phyloP scores from a whole-genome alignment of 2,888 invertebrate species.

The Villa cingulata region DNA sequence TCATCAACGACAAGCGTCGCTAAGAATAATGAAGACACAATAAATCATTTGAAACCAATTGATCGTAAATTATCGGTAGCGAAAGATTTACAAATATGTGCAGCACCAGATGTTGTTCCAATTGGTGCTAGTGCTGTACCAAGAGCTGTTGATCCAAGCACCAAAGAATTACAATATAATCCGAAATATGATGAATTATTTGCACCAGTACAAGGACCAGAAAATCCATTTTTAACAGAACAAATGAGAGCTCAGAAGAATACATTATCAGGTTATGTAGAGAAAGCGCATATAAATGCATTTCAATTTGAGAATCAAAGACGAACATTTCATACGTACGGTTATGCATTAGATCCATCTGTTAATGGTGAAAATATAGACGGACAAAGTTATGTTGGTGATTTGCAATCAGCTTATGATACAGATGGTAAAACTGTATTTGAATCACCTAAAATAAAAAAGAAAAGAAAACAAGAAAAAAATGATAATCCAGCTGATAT shows the following conservation, averaged over 20 bases:
- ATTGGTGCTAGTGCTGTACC: conserved; percentile 57
- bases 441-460: conserved; percentile 64
- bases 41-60: conserved; percentile 41
- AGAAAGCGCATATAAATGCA: conserved; percentile 87
- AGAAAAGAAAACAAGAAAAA: conserved; percentile 68
- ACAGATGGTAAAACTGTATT: conserved; percentile 78
- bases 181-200: conserved; percentile 90
- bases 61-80: conserved; percentile 44
- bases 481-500: conserved; percentile 87
- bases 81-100: conserved; percentile 54
- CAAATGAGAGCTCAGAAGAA: conserved; percentile 81
- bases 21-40: conserved; percentile 13
- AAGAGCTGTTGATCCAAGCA: conserved; percentile 60
- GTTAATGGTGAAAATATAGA: conserved; percentile 44
- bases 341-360: conserved; percentile 90
- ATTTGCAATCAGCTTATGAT: conserved; percentile 56
- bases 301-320: conserved; percentile 97
- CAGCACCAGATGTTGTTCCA: conserved; percentile 73
- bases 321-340: conserved; percentile 85
- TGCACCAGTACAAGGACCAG: conserved; percentile 82
- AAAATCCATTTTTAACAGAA: conserved; percentile 83
- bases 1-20: too few species aligned
- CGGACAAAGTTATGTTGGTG: conserved; percentile 41
- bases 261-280: conserved; percentile 86
- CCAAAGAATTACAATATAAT: conserved; percentile 76